Percentiles rank a stretch among this genome's conserved stretches.
Evolutionary conservation across 2,888 invertebrate species (phyloP).

Genomic region (Plagodis dolabraria): DNA sequence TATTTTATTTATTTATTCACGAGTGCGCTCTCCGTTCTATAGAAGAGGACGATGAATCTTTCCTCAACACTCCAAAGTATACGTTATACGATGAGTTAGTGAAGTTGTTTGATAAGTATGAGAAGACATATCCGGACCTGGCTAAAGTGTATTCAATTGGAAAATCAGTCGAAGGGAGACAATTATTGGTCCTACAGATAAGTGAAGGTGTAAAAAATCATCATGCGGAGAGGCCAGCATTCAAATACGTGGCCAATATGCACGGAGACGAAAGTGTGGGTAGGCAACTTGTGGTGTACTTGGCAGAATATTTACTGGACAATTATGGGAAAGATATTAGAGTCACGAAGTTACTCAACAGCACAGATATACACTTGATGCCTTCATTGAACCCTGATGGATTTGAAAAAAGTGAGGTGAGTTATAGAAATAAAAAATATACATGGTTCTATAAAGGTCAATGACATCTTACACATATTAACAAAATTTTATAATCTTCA

Average conservation of each 20-base stretch:
- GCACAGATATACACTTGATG: slow-evolving; percentile 97
- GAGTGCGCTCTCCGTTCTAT: slow-evolving; percentile 63
- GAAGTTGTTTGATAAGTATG: slow-evolving; percentile 86
- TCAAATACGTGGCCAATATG: slow-evolving; percentile 98
- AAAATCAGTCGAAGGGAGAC: slow-evolving; percentile 91
- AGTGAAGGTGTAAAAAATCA: slow-evolving; percentile 86
- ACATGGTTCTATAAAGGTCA: too few species aligned
- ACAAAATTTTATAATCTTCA: too few species aligned
- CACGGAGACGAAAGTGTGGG: slow-evolving; percentile 98
- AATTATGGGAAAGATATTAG: slow-evolving; percentile 89
- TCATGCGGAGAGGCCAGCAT: slow-evolving; percentile 91
- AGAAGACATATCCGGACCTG: slow-evolving; percentile 87
- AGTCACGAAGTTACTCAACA: slow-evolving; percentile 91
- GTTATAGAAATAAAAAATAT: slow-evolving; percentile 34
- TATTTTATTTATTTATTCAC: slow-evolving; percentile 65
- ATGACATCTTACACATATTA: too few species aligned
- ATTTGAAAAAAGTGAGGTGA: slow-evolving; percentile 92
- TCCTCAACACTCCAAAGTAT: slow-evolving; percentile 86
- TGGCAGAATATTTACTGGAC: slow-evolving; percentile 92
- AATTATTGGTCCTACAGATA: slow-evolving; percentile 93
- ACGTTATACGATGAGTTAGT: slow-evolving; percentile 89
- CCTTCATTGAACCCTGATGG: slow-evolving; percentile 99
- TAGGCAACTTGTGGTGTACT: slow-evolving; percentile 91
- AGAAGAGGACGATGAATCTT: slow-evolving; percentile 78
- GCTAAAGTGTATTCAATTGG: slow-evolving; percentile 92